A percentile compares a stretch with the other conserved stretches of the same genome.
These are phyloP conservation scores for Callimorpha dominula DNA, from an alignment of 2,888 invertebrate species.

Conservation along the genomic window DNA sequence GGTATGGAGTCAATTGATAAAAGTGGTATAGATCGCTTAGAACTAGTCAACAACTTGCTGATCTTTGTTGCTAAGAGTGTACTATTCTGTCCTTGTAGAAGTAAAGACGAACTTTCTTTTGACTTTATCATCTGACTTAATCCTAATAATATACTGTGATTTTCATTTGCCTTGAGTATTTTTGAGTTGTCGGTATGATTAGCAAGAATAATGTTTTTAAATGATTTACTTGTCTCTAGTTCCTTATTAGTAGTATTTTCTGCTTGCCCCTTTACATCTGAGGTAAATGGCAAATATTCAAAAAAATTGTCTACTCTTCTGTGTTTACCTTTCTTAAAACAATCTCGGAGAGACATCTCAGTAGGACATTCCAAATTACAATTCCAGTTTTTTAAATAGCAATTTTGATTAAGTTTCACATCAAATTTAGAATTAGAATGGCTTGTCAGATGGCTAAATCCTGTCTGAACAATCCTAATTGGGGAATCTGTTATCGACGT, in stretches of 20 bases:
- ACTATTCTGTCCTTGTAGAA: neutral
- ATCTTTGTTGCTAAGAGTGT: neutral
- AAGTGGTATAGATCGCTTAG: neutral
- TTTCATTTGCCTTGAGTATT: neutral
- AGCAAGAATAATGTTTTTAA: neutral
- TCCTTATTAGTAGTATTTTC: neutral
- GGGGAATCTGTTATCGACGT: neutral
- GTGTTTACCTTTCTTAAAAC: neutral
- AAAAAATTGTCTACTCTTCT: neutral
- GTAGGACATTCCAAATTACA: neutral
- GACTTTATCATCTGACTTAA: neutral
- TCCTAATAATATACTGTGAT: slow-evolving; percentile 2
- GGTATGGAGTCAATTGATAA: slow-evolving; percentile 5
- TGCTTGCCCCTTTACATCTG: neutral
- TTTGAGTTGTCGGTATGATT: neutral
- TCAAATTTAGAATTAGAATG: neutral
- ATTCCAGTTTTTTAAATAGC: slow-evolving; percentile 7
- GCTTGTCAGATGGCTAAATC: neutral
- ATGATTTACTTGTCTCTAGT: neutral
- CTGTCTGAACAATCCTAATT: neutral
- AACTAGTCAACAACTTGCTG: neutral
- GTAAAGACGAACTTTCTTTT: neutral
- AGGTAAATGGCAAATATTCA: neutral
- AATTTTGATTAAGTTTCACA: neutral
- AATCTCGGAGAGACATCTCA: neutral